phyloP scores from a whole-genome alignment of 1,140 invertebrate genomes.

The Drosophila nasuta region DNA sequence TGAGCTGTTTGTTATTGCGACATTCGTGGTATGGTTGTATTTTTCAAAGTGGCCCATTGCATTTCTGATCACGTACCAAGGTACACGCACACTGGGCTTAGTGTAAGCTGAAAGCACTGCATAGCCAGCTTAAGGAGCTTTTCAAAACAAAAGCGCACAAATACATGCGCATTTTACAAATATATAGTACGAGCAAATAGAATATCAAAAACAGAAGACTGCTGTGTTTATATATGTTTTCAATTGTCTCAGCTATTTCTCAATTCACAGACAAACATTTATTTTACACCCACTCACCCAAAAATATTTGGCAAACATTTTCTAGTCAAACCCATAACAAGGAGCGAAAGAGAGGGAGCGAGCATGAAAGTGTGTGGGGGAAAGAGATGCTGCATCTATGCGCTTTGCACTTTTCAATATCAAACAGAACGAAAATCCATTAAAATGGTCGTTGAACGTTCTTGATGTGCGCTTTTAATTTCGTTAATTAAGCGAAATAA shows the following conservation, averaged over 20 bases:
- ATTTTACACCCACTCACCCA: constrained; percentile 18
- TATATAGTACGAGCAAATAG: not conserved
- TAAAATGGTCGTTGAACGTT: constrained; percentile 42
- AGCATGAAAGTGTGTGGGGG: not conserved
- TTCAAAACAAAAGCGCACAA: not conserved
- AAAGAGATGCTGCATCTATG: no score
- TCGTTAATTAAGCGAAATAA: constrained; percentile 43
- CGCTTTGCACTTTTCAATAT: constrained; percentile 17
- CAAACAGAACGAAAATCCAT: constrained; percentile 21
- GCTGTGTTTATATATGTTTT: constrained; percentile 17
- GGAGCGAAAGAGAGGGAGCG: not conserved
- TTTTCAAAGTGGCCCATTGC: constrained; percentile 11
- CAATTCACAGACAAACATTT: constrained; percentile 12
- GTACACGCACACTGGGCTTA: constrained; percentile 3
- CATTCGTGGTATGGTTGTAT: not conserved
- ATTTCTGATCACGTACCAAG: constrained; percentile 24
- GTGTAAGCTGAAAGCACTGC: constrained; percentile 3
- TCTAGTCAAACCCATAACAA: constrained; percentile 8
- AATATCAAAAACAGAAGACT: not conserved
- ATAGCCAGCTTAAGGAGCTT: not conserved
- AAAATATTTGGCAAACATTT: constrained; percentile 53
- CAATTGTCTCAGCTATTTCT: constrained; percentile 15
- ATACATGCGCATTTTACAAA: constrained; percentile 12
- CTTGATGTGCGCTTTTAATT: constrained; percentile 36
- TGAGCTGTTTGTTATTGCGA: constrained; percentile 2